Evolutionary conservation across 2,113 vertebrate genomes (phyloP), one percentile per base, ranked within the genome.

Genomic region (Ardeotis arabs): DNA sequence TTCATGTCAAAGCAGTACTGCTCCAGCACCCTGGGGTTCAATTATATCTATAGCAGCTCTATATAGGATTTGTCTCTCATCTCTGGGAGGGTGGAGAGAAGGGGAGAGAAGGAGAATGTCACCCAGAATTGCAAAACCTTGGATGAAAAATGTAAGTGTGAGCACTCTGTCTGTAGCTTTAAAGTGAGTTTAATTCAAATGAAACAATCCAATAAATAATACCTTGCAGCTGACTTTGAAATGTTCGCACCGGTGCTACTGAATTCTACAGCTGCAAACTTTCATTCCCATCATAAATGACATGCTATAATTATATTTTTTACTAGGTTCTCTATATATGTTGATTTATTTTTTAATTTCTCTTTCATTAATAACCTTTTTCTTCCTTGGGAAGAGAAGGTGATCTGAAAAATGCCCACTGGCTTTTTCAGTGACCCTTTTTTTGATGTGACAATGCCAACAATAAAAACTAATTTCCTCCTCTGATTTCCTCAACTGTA

Each of bases 121-220:
- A 96, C 64, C 76, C 77, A 89, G 79, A 89, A 82, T 45, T 96
- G 92, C 89, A 93, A 95, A 95, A 79, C 15, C 80, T 90, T 69
- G 83, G 80, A 96, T 97, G 93, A 97, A 97, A 96, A 95, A 97
- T 97, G 89, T 84, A 75, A 29, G 67, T 77, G 59, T 73, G 80
- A 93, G 68, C 0, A 0, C 68, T 92, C 92, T 83, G 95, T 89
- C 93, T 96, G 82, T 80, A 97, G 94, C 77, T 96, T 97, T 94
- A 95, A 97, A 96, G 80, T 63, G 74, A 96, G 85, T 94, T 95
- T 96, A 95, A 97, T 96, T 97, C 94, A 97, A 93, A 97, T 93
- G 88, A 97, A 96, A 96, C 88, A 90, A 90, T 60, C 83, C 83
- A 94, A 97, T 97, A 97, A 97, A 97, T 97, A 97, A 96, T 78